phyloP scores from a whole-genome alignment of 2,113 vertebrate species.

The Eptesicus fuscus region DNA sequence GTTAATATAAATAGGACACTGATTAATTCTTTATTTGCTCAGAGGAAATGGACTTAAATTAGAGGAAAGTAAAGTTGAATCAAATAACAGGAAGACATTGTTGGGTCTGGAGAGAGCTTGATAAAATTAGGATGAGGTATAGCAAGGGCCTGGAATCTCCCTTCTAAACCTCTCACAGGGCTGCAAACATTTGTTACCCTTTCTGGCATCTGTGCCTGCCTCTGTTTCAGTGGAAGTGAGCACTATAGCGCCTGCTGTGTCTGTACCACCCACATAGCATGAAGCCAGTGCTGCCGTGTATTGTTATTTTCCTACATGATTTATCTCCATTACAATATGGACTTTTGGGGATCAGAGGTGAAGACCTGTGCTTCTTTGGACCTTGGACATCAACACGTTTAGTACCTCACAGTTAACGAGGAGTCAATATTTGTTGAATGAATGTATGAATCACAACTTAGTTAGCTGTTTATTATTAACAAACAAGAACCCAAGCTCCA shows the following conservation, averaged over 20 bases:
- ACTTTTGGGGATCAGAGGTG: not conserved
- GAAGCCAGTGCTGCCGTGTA: not conserved
- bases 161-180: not conserved
- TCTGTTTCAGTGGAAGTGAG: not conserved
- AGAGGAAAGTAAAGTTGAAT: conserved; percentile 56
- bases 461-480: not conserved
- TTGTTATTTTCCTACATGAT: not conserved
- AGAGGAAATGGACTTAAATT: conserved; percentile 53
- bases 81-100: conserved; percentile 59
- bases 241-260: not conserved
- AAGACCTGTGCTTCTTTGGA: not conserved
- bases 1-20: not conserved
- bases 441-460: not conserved
- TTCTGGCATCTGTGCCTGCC: not conserved
- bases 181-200: not conserved
- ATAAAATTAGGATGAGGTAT: conserved; percentile 49
- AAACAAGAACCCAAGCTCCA: not conserved
- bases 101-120: conserved; percentile 33
- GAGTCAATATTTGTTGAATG: not conserved
- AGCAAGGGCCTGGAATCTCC: conserved; percentile 35
- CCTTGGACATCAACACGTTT: not conserved
- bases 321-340: not conserved
- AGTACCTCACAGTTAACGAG: not conserved
- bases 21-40: conserved; percentile 51
- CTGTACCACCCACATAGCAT: not conserved